These are phyloP conservation scores for Hypomesus transpacificus DNA, from an alignment of 2,113 vertebrate species.

Conservation along the genomic window DNA sequence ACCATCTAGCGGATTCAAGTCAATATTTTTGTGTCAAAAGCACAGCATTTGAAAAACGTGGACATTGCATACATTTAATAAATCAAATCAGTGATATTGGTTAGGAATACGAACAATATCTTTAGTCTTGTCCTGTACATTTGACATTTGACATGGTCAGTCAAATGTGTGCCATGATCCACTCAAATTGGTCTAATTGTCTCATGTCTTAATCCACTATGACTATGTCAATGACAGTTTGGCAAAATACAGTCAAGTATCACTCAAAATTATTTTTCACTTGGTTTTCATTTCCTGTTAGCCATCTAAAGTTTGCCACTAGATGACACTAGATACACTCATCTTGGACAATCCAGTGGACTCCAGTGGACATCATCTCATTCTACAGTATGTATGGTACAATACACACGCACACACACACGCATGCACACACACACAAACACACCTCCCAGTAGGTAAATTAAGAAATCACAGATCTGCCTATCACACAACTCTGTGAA, in stretches of 20 bases:
- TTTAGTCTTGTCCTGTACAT: no score
- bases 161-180: no score
- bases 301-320: constrained; percentile 16
- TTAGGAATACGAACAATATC: no score
- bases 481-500: constrained; percentile 3
- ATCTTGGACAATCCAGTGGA: constrained; percentile 11
- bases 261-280: background rate
- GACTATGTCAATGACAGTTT: background rate
- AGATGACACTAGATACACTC: constrained; percentile 45
- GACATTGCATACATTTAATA: no score
- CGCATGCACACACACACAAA: constrained; percentile 27
- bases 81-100: no score
- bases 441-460: constrained; percentile 29
- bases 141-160: no score
- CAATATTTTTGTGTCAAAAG: no score
- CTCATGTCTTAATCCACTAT: background rate
- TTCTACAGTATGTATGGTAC: background rate
- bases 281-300: background rate
- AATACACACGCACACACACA: constrained; percentile 18
- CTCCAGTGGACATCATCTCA: no score
- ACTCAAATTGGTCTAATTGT: background rate
- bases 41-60: no score
- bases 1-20: no score
- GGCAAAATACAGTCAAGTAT: background rate
- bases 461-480: constrained; percentile 18